phyloP scores from a whole-genome alignment of 2,113 vertebrate species.

The Merops nubicus region DNA sequence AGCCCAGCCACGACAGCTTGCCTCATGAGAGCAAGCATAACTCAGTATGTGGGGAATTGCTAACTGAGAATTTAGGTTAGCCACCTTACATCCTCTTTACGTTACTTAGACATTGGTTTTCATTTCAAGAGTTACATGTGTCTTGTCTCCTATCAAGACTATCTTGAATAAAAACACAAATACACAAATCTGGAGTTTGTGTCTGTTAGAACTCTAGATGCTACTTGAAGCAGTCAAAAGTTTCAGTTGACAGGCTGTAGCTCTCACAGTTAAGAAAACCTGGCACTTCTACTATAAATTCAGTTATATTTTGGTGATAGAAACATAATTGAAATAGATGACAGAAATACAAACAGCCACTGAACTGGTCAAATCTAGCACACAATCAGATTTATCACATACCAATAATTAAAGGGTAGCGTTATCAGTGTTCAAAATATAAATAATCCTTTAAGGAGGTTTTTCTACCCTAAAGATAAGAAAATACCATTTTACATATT shows the following conservation, averaged over 20 bases:
- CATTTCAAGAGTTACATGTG: background rate
- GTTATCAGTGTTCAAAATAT: background rate
- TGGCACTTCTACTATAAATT: background rate
- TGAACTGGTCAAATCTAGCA: background rate
- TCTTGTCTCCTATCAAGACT: background rate
- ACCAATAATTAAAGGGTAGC: background rate
- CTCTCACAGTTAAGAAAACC: background rate
- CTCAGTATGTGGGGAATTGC: background rate
- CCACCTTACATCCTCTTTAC: background rate
- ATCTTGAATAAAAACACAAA: background rate
- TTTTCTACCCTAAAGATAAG: background rate
- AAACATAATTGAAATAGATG: background rate
- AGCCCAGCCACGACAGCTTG: background rate
- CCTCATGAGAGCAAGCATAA: background rate
- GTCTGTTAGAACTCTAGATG: background rate
- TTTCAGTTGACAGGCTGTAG: background rate
- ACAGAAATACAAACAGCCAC: background rate
- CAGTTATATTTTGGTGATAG: background rate
- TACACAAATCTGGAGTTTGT: background rate
- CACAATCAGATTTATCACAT: background rate
- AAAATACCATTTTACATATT: background rate
- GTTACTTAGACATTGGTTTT: background rate
- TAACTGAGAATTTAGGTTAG: background rate
- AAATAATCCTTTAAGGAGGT: background rate
- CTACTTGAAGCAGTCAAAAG: background rate